Base-by-base conservation (phyloP, 2,113 vertebrate genomes). In the Macquaria australasica region DNA sequence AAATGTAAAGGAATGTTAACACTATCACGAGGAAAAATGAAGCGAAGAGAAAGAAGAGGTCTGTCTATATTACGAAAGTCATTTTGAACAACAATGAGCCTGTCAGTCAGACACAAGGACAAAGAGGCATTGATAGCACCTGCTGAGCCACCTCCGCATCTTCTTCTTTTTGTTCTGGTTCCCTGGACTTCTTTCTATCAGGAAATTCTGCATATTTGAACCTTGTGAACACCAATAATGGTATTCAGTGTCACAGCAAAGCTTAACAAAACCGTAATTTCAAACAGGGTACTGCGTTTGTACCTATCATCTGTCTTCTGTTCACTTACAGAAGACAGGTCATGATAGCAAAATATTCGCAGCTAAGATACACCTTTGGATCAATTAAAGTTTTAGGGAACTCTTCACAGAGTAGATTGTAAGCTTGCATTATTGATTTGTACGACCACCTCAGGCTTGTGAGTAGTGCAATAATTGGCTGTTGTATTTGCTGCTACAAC, bases 371-470 rank as follows among this genome's bases (percentile, higher is more conserved):
- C n/a, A 86, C 60, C 43, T 77, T 80, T 75, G 37, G 67, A 80
- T 86, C 5, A 34, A 68, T 88, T 41, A 9, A 2, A 53, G 31
- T 78, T 82, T 73, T 39, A 55, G 56, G 28, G 31, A 66, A 68
- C 39, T 66, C 64, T 37, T 78, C 56, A 50, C 21, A 56, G 72
- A 72, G 23, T 82, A 77, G 37, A 58, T 34, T 73, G 25, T 67
- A 74, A 73, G 62, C 74, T 73, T 86, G 58, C 60, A 78, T 87
- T 89, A 88, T 92, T 91, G 86, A 93, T 91, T 34, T 82, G 73
- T 63, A 74, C 31, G 63, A 81, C 84, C 20, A 80, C 70, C 72
- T 72, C 25, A 0, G 66, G 78, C 72, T 66, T 87, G 63, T 80
- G 55, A 90, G 45, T 39, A 25, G 28, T 79, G 68, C 66, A 81